Evolutionary conservation across 1,140 invertebrate species (phyloP).

Genomic region (Cylas formicarius): DNA sequence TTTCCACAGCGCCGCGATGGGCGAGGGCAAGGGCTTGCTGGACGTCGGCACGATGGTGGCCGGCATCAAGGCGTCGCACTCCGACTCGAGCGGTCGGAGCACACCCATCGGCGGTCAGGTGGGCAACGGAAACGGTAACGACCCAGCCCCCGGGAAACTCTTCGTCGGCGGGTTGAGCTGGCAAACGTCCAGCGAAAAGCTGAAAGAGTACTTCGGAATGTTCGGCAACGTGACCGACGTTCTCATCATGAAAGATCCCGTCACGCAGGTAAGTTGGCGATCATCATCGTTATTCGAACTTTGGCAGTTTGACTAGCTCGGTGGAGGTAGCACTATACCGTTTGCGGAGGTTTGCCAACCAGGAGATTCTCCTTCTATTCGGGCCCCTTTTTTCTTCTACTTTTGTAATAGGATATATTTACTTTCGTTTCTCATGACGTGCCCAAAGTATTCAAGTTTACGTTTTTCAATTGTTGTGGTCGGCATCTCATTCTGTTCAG

Average conservation of each 20-base stretch:
- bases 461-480: too few relatives aligned
- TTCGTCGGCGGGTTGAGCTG: constrained; percentile 87
- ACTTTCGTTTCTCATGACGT: too few relatives aligned
- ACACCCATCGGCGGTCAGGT: constrained; percentile 54
- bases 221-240: constrained; percentile 88
- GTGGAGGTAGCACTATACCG: neutral
- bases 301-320: neutral
- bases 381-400: constrained; percentile 1
- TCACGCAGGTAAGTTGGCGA: constrained; percentile 68
- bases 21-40: constrained; percentile 48
- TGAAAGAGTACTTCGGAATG: constrained; percentile 84
- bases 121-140: constrained; percentile 38
- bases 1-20: constrained; percentile 34
- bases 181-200: constrained; percentile 85
- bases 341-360: neutral
- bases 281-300: neutral
- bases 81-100: constrained; percentile 63
- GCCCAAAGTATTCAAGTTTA: too few relatives aligned
- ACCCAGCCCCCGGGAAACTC: constrained; percentile 79
- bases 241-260: constrained; percentile 89
- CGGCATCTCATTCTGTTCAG: too few relatives aligned
- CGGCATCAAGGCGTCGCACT: constrained; percentile 50
- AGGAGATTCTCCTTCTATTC: neutral
- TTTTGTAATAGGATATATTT: too few relatives aligned
- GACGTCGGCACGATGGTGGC: constrained; percentile 58